Evolutionary conservation across 2,113 vertebrate genomes (phyloP).

Genomic region (Butastur rufipennis): DNA sequence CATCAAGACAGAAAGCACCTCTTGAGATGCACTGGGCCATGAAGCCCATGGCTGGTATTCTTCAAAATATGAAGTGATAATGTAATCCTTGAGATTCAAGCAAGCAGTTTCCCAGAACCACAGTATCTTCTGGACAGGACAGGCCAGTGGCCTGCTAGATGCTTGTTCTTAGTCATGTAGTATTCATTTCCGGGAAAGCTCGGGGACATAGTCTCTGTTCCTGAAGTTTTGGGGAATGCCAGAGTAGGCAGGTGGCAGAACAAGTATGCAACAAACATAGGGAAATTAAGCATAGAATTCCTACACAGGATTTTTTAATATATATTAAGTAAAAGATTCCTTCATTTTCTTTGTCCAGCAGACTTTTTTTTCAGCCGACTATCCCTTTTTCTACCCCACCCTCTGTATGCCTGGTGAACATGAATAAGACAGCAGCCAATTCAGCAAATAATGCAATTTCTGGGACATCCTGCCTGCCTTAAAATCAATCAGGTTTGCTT

Average conservation of each 20-base stretch:
- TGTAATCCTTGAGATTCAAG: neutral
- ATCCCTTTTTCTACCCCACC: conserved; percentile 14
- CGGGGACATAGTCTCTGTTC: neutral
- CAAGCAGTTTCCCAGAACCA: neutral
- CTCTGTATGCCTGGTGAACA: neutral
- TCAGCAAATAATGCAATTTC: conserved; percentile 28
- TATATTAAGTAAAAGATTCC: neutral
- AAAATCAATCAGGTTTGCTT: neutral
- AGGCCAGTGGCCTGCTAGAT: neutral
- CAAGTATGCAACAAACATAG: neutral
- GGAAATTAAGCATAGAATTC: neutral
- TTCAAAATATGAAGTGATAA: neutral
- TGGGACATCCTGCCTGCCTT: neutral
- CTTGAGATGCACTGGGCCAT: neutral
- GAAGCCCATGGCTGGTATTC: neutral
- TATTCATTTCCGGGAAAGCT: neutral
- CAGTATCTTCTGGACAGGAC: neutral
- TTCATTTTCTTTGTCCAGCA: neutral
- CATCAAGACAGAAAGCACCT: neutral
- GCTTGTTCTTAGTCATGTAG: neutral
- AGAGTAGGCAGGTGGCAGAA: conserved; percentile 14
- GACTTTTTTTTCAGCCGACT: neutral
- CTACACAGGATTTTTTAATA: neutral
- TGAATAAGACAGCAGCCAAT: conserved; percentile 6
- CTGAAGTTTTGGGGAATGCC: neutral